Evolutionary conservation across 2,113 vertebrate genomes (phyloP).

Genomic region (Otolemur garnettii): DNA sequence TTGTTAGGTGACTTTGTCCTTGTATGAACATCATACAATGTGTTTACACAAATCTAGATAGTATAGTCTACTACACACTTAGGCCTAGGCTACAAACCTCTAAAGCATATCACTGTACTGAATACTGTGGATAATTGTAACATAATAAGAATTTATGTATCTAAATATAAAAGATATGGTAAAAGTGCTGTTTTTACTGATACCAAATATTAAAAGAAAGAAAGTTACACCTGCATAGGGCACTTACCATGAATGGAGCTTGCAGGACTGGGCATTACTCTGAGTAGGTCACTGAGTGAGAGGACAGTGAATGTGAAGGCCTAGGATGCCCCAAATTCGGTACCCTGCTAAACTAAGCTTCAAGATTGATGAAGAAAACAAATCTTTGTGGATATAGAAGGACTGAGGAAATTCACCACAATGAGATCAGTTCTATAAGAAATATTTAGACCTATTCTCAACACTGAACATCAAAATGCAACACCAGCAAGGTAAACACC

Average conservation of each 20-base stretch:
- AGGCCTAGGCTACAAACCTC: neutral
- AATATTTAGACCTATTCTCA: too few species aligned
- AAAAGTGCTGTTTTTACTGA: neutral
- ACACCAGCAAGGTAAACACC: too few species aligned
- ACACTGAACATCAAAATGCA: too few species aligned
- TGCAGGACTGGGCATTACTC: neutral
- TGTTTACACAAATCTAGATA: neutral
- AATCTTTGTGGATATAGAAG: too few species aligned
- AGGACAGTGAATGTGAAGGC: neutral
- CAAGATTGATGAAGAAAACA: too few species aligned
- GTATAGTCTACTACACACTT: neutral
- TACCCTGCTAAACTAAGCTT: too few species aligned
- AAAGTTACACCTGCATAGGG: neutral
- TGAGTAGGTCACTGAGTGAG: neutral
- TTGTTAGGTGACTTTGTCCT: neutral
- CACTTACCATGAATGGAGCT: neutral
- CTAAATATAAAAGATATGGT: neutral
- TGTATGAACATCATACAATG: neutral
- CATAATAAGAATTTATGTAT: neutral
- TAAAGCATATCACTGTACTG: neutral
- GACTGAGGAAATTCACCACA: too few species aligned
- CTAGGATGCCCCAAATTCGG: too few species aligned
- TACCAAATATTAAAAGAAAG: neutral
- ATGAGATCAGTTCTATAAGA: too few species aligned
- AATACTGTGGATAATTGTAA: neutral